Evolutionary conservation across 2,797 vertebrate genomes (phyloP).

Genomic region (Tokudaia tokunoshimensis): DNA sequence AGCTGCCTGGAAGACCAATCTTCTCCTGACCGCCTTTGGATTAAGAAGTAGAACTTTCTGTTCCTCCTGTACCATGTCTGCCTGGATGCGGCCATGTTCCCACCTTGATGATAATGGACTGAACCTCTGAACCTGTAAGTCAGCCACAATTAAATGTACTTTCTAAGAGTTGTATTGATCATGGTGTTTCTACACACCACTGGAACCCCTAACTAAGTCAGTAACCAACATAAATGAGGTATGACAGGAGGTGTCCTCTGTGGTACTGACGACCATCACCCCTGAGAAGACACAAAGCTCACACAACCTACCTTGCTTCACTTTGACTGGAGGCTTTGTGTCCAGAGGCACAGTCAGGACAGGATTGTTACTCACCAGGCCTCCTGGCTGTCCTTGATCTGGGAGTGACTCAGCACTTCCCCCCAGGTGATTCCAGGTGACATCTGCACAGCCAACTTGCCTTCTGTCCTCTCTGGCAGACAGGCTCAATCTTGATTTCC

Average conservation of each 20-base stretch:
- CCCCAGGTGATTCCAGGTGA: slow-evolving; percentile 54
- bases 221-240: neutral
- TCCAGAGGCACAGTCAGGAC: neutral
- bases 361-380: slow-evolving; percentile 47
- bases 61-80: neutral
- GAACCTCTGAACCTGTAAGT: neutral
- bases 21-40: neutral
- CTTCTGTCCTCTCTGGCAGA: neutral
- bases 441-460: neutral
- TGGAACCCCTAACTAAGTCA: neutral
- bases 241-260: neutral
- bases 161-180: neutral
- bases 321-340: slow-evolving; percentile 16
- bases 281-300: neutral
- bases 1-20: neutral
- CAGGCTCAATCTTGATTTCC: neutral
- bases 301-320: neutral
- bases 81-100: neutral
- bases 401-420: slow-evolving; percentile 40
- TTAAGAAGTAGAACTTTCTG: neutral
- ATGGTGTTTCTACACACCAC: neutral
- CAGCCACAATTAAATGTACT: neutral
- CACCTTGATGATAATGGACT: neutral
- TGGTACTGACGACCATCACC: neutral
- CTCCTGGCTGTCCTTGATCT: slow-evolving; percentile 46